Base-by-base conservation (phyloP, 2,113 vertebrate species). In the Chaenogobius annularis region DNA sequence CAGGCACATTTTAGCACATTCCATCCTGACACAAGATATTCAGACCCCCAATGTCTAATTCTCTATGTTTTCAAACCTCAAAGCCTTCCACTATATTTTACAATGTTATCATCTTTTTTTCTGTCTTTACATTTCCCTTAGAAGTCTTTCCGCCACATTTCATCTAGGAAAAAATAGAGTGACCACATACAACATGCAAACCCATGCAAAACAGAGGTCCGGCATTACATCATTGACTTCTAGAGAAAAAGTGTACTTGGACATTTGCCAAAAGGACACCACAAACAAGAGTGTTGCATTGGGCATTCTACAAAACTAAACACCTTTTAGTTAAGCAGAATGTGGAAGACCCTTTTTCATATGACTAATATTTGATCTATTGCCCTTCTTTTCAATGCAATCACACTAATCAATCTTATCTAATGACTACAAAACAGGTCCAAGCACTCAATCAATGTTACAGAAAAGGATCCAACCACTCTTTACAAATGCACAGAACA, bases 181-280 rank as follows among this genome's bases (percentile, higher is more conserved):
- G 55, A 23, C 20, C 55, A 58, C 12, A 58, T 58, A 14, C 22
- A 58, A 26, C 55, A 58, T 58, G 55, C 55, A 58, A 58, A 58
- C 13, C 22, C 22, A 26, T 23, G 22, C 55, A 58, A 58, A 26
- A 58, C 55, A 26, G 23, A 55, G 12, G 1, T 55, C 20, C 10
- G 12, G 12, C 22, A 58, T 58, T 26, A 58, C 55, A 23, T 55
- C 54, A 55, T 55, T 14, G 22, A 58, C 22, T 1, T 5, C 2
- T 2, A 14, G 20, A 52, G 50, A 1, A 56, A 26, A 56, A 7
- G 55, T 48, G 15, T 9, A 3, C 1, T n/a, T 54, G 19, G 6
- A 17, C 1, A 3, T 52, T 52, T 52, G 48, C 15, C 48, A 52
- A 52, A 5, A n/a, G 48, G 50, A 54, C 7, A 52, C 48, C 19